These are phyloP conservation scores for Percopsis omiscomaycus DNA, from an alignment of 2,797 vertebrate genomes.

Conservation along the genomic window DNA sequence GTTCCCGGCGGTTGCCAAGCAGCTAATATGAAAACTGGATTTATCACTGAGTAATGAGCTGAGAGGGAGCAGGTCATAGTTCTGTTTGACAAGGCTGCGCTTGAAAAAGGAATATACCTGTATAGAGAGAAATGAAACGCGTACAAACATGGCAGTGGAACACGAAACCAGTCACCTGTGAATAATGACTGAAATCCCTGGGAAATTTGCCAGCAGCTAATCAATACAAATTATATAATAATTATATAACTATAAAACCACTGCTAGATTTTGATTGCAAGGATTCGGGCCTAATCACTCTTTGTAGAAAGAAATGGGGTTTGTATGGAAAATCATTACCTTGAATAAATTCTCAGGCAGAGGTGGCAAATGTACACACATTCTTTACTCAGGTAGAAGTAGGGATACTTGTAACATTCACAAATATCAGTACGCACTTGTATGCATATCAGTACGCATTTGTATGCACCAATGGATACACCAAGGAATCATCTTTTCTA, in stretches of 20 bases:
- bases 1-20: not conserved
- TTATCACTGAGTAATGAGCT: constrained; percentile 17
- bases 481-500: too few relatives aligned
- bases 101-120: not conserved
- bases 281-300: constrained; percentile 38
- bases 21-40: not conserved
- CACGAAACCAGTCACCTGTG: not conserved
- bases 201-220: not conserved
- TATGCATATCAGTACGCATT: too few relatives aligned
- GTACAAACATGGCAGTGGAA: not conserved
- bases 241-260: not conserved
- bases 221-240: constrained; percentile 3
- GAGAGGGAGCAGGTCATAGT: not conserved
- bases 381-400: too few relatives aligned
- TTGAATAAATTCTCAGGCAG: constrained; percentile 5
- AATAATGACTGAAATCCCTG: not conserved
- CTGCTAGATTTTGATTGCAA: constrained; percentile 10
- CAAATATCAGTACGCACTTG: not conserved
- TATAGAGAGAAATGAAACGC: not conserved
- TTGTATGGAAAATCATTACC: constrained; percentile 12
- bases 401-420: not conserved
- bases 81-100: not conserved
- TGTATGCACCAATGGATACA: too few relatives aligned
- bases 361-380: too few relatives aligned
- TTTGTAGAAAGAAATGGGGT: constrained; percentile 10